A percentile compares a stretch with the other conserved stretches of the same genome.
Evolutionary conservation across 2,113 vertebrate species (phyloP).

Genomic region (Jacana jacana): DNA sequence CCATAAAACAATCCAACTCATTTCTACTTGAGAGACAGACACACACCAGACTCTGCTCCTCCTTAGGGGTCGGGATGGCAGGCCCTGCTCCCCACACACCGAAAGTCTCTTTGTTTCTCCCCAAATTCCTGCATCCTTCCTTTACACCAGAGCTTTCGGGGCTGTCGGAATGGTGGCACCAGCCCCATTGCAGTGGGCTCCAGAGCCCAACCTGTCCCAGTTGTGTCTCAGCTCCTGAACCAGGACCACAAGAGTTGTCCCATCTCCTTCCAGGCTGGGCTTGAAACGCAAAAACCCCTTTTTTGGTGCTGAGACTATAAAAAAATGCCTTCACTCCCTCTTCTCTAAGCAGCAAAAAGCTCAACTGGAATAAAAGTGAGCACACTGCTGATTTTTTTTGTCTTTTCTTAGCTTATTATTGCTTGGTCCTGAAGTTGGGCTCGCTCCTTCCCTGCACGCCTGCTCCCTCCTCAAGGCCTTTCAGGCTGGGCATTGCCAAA

Average conservation of each 20-base stretch:
- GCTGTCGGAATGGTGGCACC: too few relatives aligned
- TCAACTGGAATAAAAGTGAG: neutral
- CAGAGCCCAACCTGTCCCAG: neutral
- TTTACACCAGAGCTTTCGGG: neutral
- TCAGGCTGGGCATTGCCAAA: neutral
- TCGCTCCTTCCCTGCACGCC: neutral
- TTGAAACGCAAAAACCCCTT: neutral
- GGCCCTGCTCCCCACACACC: neutral
- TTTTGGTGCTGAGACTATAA: neutral
- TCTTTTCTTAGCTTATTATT: neutral
- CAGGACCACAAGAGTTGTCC: neutral
- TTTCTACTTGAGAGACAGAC: neutral
- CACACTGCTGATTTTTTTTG: neutral
- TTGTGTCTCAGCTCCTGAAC: neutral
- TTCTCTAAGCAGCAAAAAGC: neutral
- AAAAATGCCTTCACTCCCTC: too few relatives aligned
- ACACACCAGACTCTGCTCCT: fast-evolving
- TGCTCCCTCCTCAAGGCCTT: neutral
- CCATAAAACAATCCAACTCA: neutral
- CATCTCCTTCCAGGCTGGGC: neutral
- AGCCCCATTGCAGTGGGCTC: fast-evolving
- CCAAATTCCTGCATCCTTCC: neutral
- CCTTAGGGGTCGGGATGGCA: fast-evolving
- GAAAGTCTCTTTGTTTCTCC: fast-evolving
- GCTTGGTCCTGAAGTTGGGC: neutral